These are phyloP conservation scores for Camelus bactrianus DNA, from an alignment of 2,113 vertebrate genomes.

Conservation along the genomic window DNA sequence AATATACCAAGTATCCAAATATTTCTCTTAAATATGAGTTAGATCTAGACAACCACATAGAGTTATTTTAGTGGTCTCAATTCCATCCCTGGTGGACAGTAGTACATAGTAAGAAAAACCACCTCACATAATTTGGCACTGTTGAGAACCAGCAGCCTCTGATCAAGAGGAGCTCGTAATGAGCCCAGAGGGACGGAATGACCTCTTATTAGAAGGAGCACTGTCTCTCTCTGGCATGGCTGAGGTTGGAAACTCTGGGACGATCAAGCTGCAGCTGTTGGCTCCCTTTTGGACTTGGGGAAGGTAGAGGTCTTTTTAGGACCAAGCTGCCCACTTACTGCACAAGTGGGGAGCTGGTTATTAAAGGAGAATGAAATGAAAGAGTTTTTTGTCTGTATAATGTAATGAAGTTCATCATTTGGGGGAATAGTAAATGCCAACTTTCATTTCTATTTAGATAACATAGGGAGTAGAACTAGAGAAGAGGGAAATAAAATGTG, in stretches of 20 bases:
- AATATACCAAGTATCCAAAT: constrained; percentile 83
- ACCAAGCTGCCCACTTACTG: constrained; percentile 45
- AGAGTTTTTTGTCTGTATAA: constrained; percentile 57
- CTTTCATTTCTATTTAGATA: constrained; percentile 62
- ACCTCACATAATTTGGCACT: constrained; percentile 63
- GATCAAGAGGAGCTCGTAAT: constrained; percentile 51
- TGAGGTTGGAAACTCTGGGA: constrained; percentile 38
- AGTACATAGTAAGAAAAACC: constrained; percentile 72
- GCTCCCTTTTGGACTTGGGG: neutral
- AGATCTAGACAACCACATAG: constrained; percentile 68
- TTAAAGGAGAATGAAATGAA: constrained; percentile 65
- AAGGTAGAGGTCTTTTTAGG: constrained; percentile 57
- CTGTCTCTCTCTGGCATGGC: constrained; percentile 48
- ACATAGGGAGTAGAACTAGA: neutral
- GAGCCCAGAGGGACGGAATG: constrained; percentile 49
- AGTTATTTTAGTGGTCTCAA: constrained; percentile 77
- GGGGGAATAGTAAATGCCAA: neutral
- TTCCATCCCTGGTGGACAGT: constrained; percentile 70
- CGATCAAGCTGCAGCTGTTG: constrained; percentile 56
- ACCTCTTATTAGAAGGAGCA: constrained; percentile 68
- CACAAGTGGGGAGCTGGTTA: neutral
- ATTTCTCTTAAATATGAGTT: constrained; percentile 83
- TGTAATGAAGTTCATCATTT: constrained; percentile 36
- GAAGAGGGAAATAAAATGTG: constrained; percentile 47
- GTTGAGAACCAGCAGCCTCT: constrained; percentile 60